phyloP scores from a whole-genome alignment of 2,113 vertebrate genomes.

The Recurvirostra avosetta region DNA sequence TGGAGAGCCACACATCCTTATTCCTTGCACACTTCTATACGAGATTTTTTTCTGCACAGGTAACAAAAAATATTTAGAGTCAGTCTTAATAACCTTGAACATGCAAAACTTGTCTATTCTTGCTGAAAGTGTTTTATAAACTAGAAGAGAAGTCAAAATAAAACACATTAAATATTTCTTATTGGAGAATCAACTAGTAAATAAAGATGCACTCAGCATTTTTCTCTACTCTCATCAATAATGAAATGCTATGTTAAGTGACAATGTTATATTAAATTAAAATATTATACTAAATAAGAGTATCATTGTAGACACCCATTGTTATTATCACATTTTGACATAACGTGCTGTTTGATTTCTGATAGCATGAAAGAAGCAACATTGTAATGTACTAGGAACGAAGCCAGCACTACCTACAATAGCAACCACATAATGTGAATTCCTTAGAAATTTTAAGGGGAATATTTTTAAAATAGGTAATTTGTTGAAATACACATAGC shows the following conservation, averaged over 20 bases:
- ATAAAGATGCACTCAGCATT: background rate
- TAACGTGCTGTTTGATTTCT: background rate
- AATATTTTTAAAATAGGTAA: background rate
- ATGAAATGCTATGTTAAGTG: background rate
- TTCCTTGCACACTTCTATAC: background rate
- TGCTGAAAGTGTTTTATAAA: background rate
- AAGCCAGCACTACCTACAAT: background rate
- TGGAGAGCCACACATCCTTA: background rate
- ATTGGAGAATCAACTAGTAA: background rate
- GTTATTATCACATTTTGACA: background rate
- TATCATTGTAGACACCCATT: background rate
- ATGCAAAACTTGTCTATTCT: background rate
- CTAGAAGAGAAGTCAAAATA: background rate
- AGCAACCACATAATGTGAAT: background rate
- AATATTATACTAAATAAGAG: background rate
- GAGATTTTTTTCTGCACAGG: background rate
- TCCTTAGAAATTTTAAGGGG: background rate
- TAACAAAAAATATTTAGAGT: background rate
- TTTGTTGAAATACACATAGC: background rate
- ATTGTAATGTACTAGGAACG: background rate
- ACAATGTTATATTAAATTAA: background rate
- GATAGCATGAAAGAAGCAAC: background rate
- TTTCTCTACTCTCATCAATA: background rate
- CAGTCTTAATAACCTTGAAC: background rate
- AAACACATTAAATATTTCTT: background rate